A percentile compares a stretch with the other conserved stretches of the same genome.
Conservation (phyloP, 2,113 vertebrate species). For the Sakesphorus luctuosus region DNA sequence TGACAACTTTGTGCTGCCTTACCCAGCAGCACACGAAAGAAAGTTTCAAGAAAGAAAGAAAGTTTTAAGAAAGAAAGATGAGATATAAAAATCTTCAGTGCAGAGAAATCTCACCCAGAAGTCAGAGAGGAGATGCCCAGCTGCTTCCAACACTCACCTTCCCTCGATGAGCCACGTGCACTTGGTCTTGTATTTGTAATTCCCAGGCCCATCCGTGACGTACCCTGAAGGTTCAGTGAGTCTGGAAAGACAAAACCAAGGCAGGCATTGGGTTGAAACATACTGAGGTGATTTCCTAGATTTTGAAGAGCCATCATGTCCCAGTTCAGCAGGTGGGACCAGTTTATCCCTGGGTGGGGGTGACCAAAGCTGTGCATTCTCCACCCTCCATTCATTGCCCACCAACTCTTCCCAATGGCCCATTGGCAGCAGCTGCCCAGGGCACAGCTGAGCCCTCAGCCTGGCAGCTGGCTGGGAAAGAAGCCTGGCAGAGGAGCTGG, state of each 20-base stretch:
- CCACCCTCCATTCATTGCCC: too few species aligned
- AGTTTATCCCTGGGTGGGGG: too few species aligned
- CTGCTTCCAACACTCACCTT: slow-evolving; percentile 80
- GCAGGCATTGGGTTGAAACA: neutral
- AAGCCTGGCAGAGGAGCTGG: too few species aligned
- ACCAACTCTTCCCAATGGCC: too few species aligned
- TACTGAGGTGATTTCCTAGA: neutral
- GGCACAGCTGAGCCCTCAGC: too few species aligned
- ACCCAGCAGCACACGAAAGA: too few species aligned
- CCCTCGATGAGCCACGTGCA: slow-evolving; percentile 99
- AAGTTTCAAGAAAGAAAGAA: neutral
- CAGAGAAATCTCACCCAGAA: neutral
- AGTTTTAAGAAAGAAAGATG: neutral
- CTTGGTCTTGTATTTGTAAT: slow-evolving; percentile 99
- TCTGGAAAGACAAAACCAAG: slow-evolving; percentile 71
- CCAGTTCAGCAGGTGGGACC: too few species aligned
- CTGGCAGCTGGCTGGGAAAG: too few species aligned
- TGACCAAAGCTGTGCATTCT: too few species aligned
- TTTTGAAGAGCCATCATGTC: neutral
- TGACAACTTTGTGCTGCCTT: neutral
- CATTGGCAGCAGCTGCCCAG: too few species aligned
- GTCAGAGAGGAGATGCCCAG: neutral
- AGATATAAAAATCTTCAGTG: neutral
- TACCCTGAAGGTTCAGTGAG: slow-evolving; percentile 89
- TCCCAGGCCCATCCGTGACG: slow-evolving; percentile 93